Evolutionary conservation across 2,113 vertebrate genomes (phyloP), one percentile per base, ranked within the genome.

Genomic region (Brienomyrus longianalis): DNA sequence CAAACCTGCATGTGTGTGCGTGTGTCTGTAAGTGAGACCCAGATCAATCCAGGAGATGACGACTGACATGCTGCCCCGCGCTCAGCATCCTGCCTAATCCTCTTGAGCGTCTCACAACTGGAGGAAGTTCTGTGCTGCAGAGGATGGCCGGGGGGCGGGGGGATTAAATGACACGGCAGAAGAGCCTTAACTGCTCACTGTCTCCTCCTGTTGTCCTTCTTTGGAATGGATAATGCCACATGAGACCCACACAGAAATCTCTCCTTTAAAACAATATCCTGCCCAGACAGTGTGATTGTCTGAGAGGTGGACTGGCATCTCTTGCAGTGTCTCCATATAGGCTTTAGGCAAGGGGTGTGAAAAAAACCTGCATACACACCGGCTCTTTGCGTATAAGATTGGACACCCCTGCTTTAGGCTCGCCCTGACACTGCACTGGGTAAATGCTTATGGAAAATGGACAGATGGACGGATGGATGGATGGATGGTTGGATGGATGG

Each of bases 21-120:
- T 48, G 21, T 85, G 21, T 85, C 4, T 50, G 88, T 50, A 74
- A 77, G 62, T 31, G 43, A 47, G 83, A 77, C 27, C 13, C 4
- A 6, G 11, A 5, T 74, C 1, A 31, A 8, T 74, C 11, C 35
- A 13, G 70, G 70, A 56, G 51, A 87, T 15, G 62, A 88, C 83
- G 1, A 91, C n/a, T 88, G 91, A 91, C 89, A 91, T 90, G 89
- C 87, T 92, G 91, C 91, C 89, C 70, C 15, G 89, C 52, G 54
- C 74, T 35, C 88, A 52, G 87, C 74, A 74, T 85, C 39, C 87
- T 62, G 91, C 2, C 23, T 93, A 92, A 93, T 94, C 92, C 89
- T 88, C 39, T 31, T 87, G 83, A 90, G 62, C 47, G 54, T 88
- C 88, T 7, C 23, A 51, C 10, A 7, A 48, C 21, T 86, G 89